Base-by-base conservation (phyloP, 2,797 vertebrate species). In the Mustela erminea region DNA sequence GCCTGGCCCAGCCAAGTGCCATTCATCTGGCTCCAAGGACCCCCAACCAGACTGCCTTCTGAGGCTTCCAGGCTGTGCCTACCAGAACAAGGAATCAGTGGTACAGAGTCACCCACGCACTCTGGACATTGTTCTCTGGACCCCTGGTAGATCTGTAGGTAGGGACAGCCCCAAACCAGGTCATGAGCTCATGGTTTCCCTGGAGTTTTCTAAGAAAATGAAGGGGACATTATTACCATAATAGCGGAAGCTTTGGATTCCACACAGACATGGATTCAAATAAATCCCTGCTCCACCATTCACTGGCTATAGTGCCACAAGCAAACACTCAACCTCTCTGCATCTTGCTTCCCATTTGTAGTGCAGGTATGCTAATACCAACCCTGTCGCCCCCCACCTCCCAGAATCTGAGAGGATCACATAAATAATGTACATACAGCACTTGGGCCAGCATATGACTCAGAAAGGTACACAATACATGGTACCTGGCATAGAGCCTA, bases 401-500 rank as follows among this genome's bases (percentile, higher is more conserved):
- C 38, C 15, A 21, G 78, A 27, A 83, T 74, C 62, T 80, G 41
- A 82, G 72, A 88, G 11, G 54, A 58, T 41, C 23, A n/a, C 3
- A 46, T 72, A 46, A 49, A 41, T 35, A 80, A 95, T 6, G 2
- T 32, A 60, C 8, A 35, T 5, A 23, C 52, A 92, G n/a, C 72
- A 85, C 35, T 75, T 81, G 64, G 43, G 66, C 13, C n/a, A 90
- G 84, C 20, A 12, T 46, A 32, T 41, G 43, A 49, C 93, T 96
- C 89, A 60, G 23, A 87, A 38, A 90, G 91, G 41, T 27, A 5
- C 54, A 77, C 11, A 52, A 29, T 38, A 49, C 41, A 15, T 38
- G 74, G 38, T 17, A 89, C 60, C 52, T 13, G 14, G 52, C 15
- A 5, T 49, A 18, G 43, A 15, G 29, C 49, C 20, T n/a, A 81